Evolutionary conservation across 2,113 vertebrate genomes (phyloP).

Genomic region (Monopterus albus): DNA sequence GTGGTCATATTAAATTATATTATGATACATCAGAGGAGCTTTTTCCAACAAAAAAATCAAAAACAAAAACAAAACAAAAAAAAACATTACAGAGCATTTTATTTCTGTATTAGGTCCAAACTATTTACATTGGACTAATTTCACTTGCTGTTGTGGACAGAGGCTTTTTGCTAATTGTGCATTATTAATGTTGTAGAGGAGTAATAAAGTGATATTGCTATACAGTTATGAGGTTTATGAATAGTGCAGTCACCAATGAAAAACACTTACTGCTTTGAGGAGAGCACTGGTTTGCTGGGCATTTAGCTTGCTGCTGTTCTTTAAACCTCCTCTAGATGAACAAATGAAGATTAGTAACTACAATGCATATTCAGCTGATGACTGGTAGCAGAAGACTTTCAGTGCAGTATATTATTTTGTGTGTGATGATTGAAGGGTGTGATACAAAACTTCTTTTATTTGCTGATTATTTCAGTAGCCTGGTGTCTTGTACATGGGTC

Average conservation of each 20-base stretch:
- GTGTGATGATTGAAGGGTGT: slow-evolving; percentile 14
- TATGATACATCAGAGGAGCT: too few species aligned
- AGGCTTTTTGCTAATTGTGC: slow-evolving; percentile 35
- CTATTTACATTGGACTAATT: slow-evolving; percentile 13
- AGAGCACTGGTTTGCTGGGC: slow-evolving; percentile 47
- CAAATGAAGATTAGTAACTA: slow-evolving; percentile 39
- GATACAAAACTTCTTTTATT: slow-evolving; percentile 20
- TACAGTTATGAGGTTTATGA: slow-evolving; percentile 66
- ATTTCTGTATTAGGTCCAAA: not conserved
- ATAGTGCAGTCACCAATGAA: slow-evolving; percentile 65
- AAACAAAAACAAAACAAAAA: too few species aligned
- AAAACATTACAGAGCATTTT: too few species aligned
- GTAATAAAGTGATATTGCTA: slow-evolving; percentile 46
- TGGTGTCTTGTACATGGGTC: too few species aligned
- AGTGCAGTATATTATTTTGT: slow-evolving; percentile 16
- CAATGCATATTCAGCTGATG: slow-evolving; percentile 4
- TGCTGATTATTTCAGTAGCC: too few species aligned
- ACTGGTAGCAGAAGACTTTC: slow-evolving; percentile 3
- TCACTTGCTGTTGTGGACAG: slow-evolving; percentile 20
- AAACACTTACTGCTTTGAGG: slow-evolving; percentile 37
- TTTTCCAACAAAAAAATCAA: too few species aligned
- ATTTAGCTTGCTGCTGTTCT: slow-evolving; percentile 23
- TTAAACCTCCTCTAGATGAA: slow-evolving; percentile 33
- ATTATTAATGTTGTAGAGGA: slow-evolving; percentile 53
- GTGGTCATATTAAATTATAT: too few species aligned